phyloP scores from a whole-genome alignment of 2,113 vertebrate species.

The Protomyctophum bolini region DNA sequence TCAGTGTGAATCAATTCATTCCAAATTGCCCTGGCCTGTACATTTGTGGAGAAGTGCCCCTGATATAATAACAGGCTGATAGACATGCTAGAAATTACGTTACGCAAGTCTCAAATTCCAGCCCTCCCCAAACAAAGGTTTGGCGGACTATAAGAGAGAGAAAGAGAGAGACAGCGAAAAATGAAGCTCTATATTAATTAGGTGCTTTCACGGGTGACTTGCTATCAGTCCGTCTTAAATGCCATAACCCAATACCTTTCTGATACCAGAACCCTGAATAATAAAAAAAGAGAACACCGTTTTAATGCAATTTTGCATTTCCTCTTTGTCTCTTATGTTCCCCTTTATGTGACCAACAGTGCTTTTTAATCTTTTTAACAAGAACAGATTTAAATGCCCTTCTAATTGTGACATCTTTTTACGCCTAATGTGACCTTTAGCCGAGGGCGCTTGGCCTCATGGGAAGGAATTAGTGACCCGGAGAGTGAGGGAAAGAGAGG shows the following conservation, averaged over 20 bases:
- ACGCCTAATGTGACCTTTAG: conserved; percentile 77
- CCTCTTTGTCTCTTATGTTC: conserved; percentile 72
- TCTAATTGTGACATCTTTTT: conserved; percentile 80
- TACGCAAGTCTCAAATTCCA: conserved; percentile 92
- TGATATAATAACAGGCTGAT: conserved; percentile 98
- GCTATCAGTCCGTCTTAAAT: conserved; percentile 88
- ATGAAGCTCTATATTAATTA: conserved; percentile 99
- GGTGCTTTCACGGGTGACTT: conserved; percentile 89
- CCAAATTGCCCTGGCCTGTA: conserved; percentile 94
- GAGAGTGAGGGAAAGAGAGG: conserved; percentile 69
- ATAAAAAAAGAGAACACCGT: conserved; percentile 74
- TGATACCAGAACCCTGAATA: conserved; percentile 80
- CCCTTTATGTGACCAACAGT: conserved; percentile 68
- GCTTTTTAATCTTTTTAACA: conserved; percentile 79
- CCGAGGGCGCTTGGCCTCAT: conserved; percentile 61
- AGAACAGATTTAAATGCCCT: conserved; percentile 76
- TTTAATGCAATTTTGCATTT: conserved; percentile 87
- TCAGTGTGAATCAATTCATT: conserved; percentile 97
- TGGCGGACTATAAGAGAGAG: conserved; percentile 74
- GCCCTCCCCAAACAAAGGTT: conserved; percentile 91
- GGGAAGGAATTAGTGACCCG: conserved; percentile 72
- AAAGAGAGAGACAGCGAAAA: conserved; percentile 77
- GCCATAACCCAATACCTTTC: conserved; percentile 87
- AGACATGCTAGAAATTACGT: conserved; percentile 96
- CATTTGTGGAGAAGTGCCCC: conserved; percentile 96